Conservation (phyloP, 92 coral and sea anemone species). For the Meandrina meandrites region DNA sequence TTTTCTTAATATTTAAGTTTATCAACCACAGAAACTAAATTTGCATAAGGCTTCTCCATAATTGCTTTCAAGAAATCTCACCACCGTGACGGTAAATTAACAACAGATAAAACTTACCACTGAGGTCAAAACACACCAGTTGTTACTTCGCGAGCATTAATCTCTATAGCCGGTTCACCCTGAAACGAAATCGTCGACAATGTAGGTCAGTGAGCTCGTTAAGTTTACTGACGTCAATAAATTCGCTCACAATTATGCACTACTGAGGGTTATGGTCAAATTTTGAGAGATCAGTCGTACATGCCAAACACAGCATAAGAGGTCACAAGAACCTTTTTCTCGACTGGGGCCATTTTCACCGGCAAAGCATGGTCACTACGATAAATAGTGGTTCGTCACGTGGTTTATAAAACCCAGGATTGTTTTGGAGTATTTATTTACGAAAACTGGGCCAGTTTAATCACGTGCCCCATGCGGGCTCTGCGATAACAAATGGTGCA, state of each 20-base stretch:
- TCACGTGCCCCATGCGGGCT: slow-evolving; percentile 1
- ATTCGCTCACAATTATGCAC: neutral
- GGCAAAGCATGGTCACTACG: neutral
- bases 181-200: neutral
- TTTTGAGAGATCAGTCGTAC: neutral
- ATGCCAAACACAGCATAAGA: neutral
- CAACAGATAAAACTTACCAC: neutral
- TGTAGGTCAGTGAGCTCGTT: neutral
- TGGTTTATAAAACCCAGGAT: neutral
- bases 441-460: neutral
- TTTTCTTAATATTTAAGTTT: neutral
- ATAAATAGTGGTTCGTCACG: neutral
- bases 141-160: neutral
- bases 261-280: neutral
- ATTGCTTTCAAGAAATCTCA: neutral
- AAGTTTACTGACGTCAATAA: neutral
- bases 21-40: neutral
- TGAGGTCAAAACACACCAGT: neutral
- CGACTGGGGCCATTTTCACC: neutral
- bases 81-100: neutral
- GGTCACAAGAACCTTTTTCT: neutral
- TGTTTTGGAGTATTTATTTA: neutral
- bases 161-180: neutral
- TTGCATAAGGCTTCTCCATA: neutral
- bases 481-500: neutral